phyloP scores from a whole-genome alignment of 2,797 vertebrate genomes.

The Taeniopygia guttata region DNA sequence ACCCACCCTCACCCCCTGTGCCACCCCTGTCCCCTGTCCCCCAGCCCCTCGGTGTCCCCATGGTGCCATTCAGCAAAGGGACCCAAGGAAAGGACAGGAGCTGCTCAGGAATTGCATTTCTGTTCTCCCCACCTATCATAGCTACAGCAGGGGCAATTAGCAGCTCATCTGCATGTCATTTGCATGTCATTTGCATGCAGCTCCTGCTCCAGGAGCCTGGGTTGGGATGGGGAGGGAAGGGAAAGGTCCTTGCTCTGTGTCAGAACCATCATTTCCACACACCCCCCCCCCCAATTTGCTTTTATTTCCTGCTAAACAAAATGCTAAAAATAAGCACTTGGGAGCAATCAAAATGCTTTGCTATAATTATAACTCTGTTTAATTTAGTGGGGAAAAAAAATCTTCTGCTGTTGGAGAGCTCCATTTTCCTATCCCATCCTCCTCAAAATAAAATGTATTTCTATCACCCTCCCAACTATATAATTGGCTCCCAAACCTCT shows the following conservation, averaged over 20 bases:
- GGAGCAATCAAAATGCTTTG: slow-evolving; percentile 12
- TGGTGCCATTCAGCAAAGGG: not conserved
- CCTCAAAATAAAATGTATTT: not conserved
- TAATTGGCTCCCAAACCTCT: not conserved
- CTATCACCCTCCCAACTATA: not conserved
- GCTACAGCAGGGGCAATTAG: not conserved
- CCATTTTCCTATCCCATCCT: not conserved
- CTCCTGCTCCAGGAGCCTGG: not conserved
- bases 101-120: not conserved
- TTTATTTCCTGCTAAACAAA: slow-evolving; percentile 44
- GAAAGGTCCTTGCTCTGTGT: not conserved
- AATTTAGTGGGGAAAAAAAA: not conserved
- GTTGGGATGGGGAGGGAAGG: not conserved
- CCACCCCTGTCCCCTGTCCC: not conserved
- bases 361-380: not conserved
- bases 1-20: not conserved
- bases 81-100: not conserved
- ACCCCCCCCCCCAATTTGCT: not conserved
- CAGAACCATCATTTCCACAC: not conserved
- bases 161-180: not conserved
- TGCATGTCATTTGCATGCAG: not conserved
- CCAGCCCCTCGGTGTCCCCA: not conserved
- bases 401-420: not conserved
- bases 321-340: slow-evolving; percentile 20
- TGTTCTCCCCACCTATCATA: not conserved